phyloP scores from a whole-genome alignment of 2,888 invertebrate species.

The Steinernema carpocapsae region DNA sequence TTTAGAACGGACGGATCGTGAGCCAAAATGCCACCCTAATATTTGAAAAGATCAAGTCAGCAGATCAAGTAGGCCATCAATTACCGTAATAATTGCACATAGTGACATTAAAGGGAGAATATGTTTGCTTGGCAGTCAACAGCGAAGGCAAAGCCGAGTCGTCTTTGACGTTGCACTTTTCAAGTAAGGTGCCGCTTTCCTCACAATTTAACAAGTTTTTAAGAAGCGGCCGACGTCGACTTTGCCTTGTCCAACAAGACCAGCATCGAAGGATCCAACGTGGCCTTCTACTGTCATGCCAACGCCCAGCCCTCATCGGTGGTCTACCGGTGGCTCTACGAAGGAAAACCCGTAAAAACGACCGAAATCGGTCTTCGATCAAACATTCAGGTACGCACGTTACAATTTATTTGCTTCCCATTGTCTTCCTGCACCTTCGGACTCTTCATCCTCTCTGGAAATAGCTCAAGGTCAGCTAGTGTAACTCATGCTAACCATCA shows the following conservation, averaged over 20 bases:
- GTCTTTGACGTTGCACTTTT: constrained; percentile 51
- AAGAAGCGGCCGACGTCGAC: constrained; percentile 53
- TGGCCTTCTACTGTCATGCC: constrained; percentile 66
- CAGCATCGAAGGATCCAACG: constrained; percentile 59
- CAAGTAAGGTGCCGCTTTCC: constrained; percentile 50
- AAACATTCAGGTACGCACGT: constrained; percentile 50
- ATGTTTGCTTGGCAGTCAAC: constrained; percentile 61
- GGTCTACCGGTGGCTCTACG: constrained; percentile 59
- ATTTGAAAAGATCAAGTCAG: constrained; percentile 40
- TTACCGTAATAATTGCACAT: background rate
- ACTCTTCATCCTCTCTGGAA: constrained; percentile 3
- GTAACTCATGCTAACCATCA: constrained; percentile 28
- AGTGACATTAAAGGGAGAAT: constrained; percentile 51
- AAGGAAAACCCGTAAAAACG: constrained; percentile 54
- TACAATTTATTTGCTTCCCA: background rate
- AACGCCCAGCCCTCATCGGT: constrained; percentile 56
- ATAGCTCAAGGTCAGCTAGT: constrained; percentile 20
- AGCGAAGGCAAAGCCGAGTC: constrained; percentile 55
- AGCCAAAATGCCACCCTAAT: constrained; percentile 49
- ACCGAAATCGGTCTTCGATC: constrained; percentile 59
- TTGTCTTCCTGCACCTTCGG: constrained; percentile 21
- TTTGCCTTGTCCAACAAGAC: constrained; percentile 59
- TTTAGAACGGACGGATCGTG: constrained; percentile 51
- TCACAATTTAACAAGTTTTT: background rate
- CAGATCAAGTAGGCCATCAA: constrained; percentile 37